Conservation (phyloP, 1,140 invertebrate genomes). For the Globodera rostochiensis region DNA sequence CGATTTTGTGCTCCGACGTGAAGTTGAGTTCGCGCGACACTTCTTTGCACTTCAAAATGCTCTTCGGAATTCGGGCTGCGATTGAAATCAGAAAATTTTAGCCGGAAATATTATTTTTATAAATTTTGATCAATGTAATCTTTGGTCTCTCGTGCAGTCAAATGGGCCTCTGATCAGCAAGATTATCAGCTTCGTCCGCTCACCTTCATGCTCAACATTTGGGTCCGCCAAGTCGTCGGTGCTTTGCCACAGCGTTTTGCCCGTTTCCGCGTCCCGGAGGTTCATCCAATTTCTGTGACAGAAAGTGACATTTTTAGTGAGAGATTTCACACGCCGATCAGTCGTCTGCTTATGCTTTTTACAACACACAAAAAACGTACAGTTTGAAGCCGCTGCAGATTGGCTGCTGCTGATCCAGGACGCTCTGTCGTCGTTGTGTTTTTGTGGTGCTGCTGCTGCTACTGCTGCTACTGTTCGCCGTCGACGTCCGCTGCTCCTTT, state of each 20-base stretch:
- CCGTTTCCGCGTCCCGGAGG: constrained; percentile 88
- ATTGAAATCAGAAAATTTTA: constrained; percentile 24
- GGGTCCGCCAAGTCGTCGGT: constrained; percentile 91
- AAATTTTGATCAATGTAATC: background rate
- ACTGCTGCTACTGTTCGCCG: background rate
- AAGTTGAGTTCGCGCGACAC: constrained; percentile 98
- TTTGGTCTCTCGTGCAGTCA: no score
- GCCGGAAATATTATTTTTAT: background rate
- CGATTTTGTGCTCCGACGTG: constrained; percentile 91
- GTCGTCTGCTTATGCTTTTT: no score
- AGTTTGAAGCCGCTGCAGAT: constrained; percentile 39
- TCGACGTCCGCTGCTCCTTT: background rate
- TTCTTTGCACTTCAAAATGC: constrained; percentile 89
- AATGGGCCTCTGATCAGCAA: no score
- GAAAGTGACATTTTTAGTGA: background rate
- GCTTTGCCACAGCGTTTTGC: constrained; percentile 94
- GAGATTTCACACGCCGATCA: no score
- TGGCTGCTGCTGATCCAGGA: constrained; percentile 6
- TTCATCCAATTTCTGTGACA: constrained; percentile 92
- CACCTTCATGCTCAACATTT: constrained; percentile 84
- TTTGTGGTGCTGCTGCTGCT: background rate
- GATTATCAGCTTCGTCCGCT: constrained; percentile 6
- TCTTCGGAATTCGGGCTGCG: constrained; percentile 86
- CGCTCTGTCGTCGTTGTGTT: background rate
- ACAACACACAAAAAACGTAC: constrained; percentile 30